These are phyloP conservation scores for Brachionus sp. DNA, from an alignment of 1,140 invertebrate genomes.

Conservation along the genomic window DNA sequence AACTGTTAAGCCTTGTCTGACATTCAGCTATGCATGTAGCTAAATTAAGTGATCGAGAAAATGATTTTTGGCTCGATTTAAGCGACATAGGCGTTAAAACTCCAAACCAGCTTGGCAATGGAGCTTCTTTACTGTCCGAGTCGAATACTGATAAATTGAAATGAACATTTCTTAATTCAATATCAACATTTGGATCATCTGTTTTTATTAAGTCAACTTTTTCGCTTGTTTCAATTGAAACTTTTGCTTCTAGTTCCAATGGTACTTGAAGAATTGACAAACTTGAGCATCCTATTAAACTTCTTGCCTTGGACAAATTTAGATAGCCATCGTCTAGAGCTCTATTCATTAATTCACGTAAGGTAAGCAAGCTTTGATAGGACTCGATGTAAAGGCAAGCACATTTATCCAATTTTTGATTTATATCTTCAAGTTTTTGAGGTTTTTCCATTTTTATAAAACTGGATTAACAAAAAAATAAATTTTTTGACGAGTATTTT, in stretches of 20 bases:
- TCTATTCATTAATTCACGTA: background rate
- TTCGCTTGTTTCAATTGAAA: background rate
- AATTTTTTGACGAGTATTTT: background rate
- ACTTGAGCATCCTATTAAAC: background rate
- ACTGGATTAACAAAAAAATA: background rate
- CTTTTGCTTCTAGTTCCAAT: background rate
- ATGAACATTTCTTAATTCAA: background rate
- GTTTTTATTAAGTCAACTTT: background rate
- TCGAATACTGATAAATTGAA: background rate
- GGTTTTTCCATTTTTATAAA: slow-evolving; percentile 10
- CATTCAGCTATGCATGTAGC: background rate
- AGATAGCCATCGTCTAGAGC: slow-evolving; percentile 22
- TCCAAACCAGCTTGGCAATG: slow-evolving; percentile 33
- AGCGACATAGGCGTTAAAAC: slow-evolving; percentile 2
- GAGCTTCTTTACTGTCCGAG: background rate
- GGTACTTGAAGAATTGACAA: slow-evolving; percentile 37
- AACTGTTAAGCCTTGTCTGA: background rate
- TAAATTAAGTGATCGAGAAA: slow-evolving; percentile 11
- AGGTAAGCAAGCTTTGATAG: background rate
- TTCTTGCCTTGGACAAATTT: slow-evolving; percentile 38
- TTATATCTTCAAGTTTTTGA: background rate
- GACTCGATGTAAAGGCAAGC: background rate
- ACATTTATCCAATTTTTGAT: slow-evolving; percentile 37
- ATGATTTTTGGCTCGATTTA: slow-evolving; percentile 34
- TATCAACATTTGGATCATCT: background rate